phyloP scores from a whole-genome alignment of 2,797 vertebrate genomes.

The Siniperca obscura region DNA sequence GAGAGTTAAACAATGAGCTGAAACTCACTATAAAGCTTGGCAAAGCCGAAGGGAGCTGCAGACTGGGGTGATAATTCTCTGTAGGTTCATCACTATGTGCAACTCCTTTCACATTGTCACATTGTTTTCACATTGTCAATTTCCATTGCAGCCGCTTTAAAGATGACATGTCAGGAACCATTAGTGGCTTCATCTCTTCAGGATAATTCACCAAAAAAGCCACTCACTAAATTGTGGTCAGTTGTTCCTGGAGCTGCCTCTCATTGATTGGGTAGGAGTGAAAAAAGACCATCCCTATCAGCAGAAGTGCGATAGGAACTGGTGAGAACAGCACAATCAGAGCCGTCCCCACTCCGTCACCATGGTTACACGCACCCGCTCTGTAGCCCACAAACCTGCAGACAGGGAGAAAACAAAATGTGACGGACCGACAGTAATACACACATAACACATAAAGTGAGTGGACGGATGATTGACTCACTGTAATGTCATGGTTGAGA shows the following conservation, averaged over 20 bases:
- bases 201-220: neutral
- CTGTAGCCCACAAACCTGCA: constrained; percentile 85
- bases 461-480: constrained; percentile 68
- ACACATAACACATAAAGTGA: constrained; percentile 2
- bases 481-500: constrained; percentile 86
- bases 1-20: neutral
- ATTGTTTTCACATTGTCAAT: neutral
- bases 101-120: neutral
- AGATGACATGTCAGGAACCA: neutral
- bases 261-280: constrained; percentile 81
- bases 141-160: neutral
- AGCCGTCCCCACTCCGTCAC: constrained; percentile 70
- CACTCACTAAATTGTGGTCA: constrained; percentile 68
- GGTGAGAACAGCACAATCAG: constrained; percentile 83
- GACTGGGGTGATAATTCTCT: neutral
- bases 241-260: constrained; percentile 62
- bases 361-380: constrained; percentile 74
- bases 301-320: constrained; percentile 76
- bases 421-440: neutral
- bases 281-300: constrained; percentile 82
- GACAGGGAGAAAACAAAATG: constrained; percentile 8
- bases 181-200: neutral
- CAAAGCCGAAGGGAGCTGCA: neutral
- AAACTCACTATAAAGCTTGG: neutral
- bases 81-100: neutral